These are phyloP conservation scores for Pristionchus arcanus DNA, from an alignment of 2,888 invertebrate genomes.

Conservation along the genomic window DNA sequence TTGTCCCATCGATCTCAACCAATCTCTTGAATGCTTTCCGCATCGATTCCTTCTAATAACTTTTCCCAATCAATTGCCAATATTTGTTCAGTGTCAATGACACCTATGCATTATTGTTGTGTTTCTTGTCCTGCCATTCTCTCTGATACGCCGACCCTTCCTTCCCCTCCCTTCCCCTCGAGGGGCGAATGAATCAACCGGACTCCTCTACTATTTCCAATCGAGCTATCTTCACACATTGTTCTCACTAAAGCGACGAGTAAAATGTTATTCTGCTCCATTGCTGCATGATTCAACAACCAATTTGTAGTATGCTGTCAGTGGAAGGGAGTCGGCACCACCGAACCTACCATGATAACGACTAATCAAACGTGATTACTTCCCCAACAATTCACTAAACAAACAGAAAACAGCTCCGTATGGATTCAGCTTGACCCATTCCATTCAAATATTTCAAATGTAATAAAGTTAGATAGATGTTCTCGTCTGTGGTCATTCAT, in stretches of 20 bases:
- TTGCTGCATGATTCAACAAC: background rate
- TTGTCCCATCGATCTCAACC: conserved; percentile 40
- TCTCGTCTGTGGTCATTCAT: background rate
- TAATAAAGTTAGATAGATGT: background rate
- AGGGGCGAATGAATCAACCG: conserved; percentile 11
- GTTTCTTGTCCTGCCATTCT: conserved; percentile 28
- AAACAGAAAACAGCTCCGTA: background rate
- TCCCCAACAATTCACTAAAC: background rate
- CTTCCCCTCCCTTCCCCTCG: background rate
- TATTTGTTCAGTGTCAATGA: conserved; percentile 42
- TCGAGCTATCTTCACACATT: conserved; percentile 29
- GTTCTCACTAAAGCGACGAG: conserved; percentile 34
- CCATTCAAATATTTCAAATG: background rate
- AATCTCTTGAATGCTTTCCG: conserved; percentile 22
- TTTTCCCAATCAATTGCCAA: conserved; percentile 24
- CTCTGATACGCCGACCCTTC: conserved; percentile 15
- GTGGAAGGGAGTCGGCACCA: background rate
- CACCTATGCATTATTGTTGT: conserved; percentile 40
- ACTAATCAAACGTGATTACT: conserved; percentile 10
- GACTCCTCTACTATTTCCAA: background rate
- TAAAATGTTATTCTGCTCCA: background rate
- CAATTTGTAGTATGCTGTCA: background rate
- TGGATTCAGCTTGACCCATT: background rate
- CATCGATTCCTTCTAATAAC: conserved; percentile 12
- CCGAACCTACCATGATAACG: background rate